Base-by-base conservation (phyloP, 2,113 vertebrate genomes). In the Amphiprion ocellaris region DNA sequence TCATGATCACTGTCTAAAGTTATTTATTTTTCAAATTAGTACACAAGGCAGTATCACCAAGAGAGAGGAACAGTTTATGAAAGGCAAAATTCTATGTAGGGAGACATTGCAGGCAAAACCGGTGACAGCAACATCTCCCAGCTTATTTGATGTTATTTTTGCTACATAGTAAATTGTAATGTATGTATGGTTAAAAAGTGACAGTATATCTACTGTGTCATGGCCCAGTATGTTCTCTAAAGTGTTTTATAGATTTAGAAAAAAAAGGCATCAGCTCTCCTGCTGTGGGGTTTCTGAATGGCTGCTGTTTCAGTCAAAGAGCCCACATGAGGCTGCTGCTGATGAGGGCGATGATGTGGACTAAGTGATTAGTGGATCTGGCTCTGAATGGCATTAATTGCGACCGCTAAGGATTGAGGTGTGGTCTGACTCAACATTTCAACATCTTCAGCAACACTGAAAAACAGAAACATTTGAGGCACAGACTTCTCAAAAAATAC, bases 251-350 rank as follows among this genome's bases (percentile, higher is more conserved):
- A 76, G 54, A 64, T 62, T 66, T 69, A 47, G 53, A 26, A 8
- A 55, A 55, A 59, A 60, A 53, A 60, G 37, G 39, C 21, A 41
- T 69, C 47, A 53, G 71, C 11, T 5, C 2, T 28, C 66, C 39
- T 67, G 73, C 17, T 4, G 44, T 26, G 49, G 58, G 52, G 10
- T 64, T 53, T 80, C 64, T n/a, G 12, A 54, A 56, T 23, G n/a
- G 72, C 79, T 85, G 37, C 66, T 50, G 52, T 71, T 37, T 74
- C 63, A 72, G 30, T 44, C 55, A 1, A 26, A 41, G 68, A 23
- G 66, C 66, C 55, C 39, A 74, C 52, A 15, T 11, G 30, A 69
- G 73, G 70, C 50, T 54, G 53, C 61, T 74, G 60, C 50, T 28
- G 4, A 46, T 28, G 50, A 65, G 46, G n/a, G 41, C 52, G 74